A percentile compares a stretch with the other conserved stretches of the same genome.
phyloP scores from a whole-genome alignment of 2,888 invertebrate genomes.

The Diaprepes abbreviatus region DNA sequence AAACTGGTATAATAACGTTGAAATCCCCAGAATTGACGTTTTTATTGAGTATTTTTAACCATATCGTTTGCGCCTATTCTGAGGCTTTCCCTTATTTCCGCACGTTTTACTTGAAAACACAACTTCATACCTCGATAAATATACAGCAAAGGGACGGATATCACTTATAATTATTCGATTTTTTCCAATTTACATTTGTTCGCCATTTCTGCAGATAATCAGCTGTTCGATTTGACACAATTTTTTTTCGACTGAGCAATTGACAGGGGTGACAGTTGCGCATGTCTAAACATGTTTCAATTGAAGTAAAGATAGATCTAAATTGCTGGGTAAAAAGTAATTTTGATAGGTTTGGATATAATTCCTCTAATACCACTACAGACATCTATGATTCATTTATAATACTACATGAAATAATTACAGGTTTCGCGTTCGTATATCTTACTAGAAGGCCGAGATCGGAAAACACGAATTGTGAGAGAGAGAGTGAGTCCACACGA shows the following conservation, averaged over 20 bases:
- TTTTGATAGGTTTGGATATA: too few species aligned
- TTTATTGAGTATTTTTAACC: slow-evolving; percentile 11
- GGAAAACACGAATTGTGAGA: too few species aligned
- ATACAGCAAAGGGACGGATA: slow-evolving; percentile 58
- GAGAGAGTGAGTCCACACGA: too few species aligned
- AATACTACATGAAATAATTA: too few species aligned
- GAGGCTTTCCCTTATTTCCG: slow-evolving; percentile 3
- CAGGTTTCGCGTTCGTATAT: too few species aligned
- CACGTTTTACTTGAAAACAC: neutral
- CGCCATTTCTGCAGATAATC: slow-evolving; percentile 64
- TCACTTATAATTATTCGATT: slow-evolving; percentile 58
- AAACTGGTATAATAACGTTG: slow-evolving; percentile 49
- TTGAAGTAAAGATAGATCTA: too few species aligned
- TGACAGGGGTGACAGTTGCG: slow-evolving; percentile 1
- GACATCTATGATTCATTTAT: too few species aligned
- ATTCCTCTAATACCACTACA: too few species aligned
- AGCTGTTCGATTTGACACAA: slow-evolving; percentile 58
- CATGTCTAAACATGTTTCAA: neutral
- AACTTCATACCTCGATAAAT: slow-evolving; percentile 29
- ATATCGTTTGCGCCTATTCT: neutral
- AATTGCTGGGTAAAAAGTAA: too few species aligned
- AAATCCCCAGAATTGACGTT: slow-evolving; percentile 27
- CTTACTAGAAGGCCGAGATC: too few species aligned
- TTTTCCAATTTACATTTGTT: slow-evolving; percentile 52
- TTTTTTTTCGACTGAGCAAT: slow-evolving; percentile 7